A percentile compares a stretch with the other conserved stretches of the same genome.
Conservation (phyloP, 2,113 vertebrate genomes). For the Hemibagrus wyckioides region DNA sequence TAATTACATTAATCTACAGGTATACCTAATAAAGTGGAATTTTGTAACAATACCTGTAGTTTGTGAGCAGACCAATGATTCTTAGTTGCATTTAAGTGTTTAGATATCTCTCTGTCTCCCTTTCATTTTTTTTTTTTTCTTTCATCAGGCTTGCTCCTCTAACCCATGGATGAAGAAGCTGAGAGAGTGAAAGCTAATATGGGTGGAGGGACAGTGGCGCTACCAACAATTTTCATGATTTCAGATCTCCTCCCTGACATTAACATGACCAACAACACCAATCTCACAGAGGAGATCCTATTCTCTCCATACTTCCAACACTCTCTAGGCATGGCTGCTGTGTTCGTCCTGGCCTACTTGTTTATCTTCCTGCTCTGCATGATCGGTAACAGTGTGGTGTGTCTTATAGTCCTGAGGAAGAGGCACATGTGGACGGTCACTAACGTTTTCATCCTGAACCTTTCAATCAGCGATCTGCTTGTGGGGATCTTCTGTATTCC, state of each 20-base stretch:
- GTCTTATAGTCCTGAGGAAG: conserved; percentile 63
- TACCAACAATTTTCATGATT: conserved; percentile 6
- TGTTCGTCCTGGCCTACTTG: conserved; percentile 63
- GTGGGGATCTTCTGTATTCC: conserved; percentile 69
- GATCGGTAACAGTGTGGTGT: conserved; percentile 65
- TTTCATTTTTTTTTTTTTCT: background rate
- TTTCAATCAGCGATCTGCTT: conserved; percentile 67
- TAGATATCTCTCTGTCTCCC: background rate
- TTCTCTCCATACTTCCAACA: conserved; percentile 63
- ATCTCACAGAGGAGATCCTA: conserved; percentile 10
- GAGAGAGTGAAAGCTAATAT: background rate
- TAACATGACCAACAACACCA: conserved; percentile 43
- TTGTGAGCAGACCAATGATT: too few relatives aligned
- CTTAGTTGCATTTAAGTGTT: background rate
- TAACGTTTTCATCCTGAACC: conserved; percentile 68
- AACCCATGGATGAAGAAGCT: background rate
- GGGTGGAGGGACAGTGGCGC: conserved; percentile 8
- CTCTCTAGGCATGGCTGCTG: conserved; percentile 46
- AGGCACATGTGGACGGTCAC: conserved; percentile 65
- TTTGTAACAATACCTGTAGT: too few relatives aligned
- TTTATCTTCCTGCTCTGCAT: conserved; percentile 68
- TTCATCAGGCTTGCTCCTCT: background rate
- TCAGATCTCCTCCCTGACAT: conserved; percentile 23
- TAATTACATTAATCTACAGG: background rate
- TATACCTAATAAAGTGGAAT: background rate